phyloP scores from a whole-genome alignment of 2,797 vertebrate species.

The Scarus forsteni region DNA sequence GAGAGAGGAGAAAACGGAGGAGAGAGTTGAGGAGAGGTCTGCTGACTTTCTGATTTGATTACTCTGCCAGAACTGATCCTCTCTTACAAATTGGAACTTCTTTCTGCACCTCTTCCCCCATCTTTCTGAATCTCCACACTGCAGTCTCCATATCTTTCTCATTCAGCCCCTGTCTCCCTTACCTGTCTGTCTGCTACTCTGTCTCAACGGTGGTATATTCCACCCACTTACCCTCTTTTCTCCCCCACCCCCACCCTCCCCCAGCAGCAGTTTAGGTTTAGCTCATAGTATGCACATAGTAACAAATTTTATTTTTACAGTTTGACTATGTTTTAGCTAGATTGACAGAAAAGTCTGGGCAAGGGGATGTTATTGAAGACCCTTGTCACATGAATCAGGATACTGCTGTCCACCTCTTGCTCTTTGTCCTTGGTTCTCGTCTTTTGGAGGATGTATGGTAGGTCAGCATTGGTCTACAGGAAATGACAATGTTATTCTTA shows the following conservation, averaged over 20 bases:
- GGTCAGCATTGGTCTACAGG: constrained; percentile 44
- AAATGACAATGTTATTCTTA: constrained; percentile 56
- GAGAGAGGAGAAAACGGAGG: constrained; percentile 52
- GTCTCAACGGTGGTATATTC: constrained; percentile 18
- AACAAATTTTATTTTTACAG: constrained; percentile 6
- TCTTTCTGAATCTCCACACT: constrained; percentile 43
- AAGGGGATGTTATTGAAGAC: constrained; percentile 50
- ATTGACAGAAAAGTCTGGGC: constrained; percentile 10
- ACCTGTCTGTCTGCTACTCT: constrained; percentile 16
- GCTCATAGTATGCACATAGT: not conserved
- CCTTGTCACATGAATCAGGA: constrained; percentile 44
- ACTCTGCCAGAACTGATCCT: constrained; percentile 75
- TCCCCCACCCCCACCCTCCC: not conserved
- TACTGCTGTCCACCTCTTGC: constrained; percentile 8
- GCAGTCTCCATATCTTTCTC: constrained; percentile 34
- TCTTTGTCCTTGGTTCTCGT: constrained; percentile 22
- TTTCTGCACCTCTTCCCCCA: constrained; percentile 41
- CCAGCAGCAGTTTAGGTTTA: constrained; percentile 8
- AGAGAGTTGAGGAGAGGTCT: constrained; percentile 51
- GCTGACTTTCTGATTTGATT: constrained; percentile 79
- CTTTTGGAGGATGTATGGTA: constrained; percentile 37
- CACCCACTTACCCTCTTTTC: constrained; percentile 4
- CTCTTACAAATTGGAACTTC: constrained; percentile 67
- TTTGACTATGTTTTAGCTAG: constrained; percentile 6
- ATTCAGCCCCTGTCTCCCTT: constrained; percentile 7